Percentiles rank a stretch among this genome's conserved stretches.
These are phyloP conservation scores for Gymnoscopelus microlampas DNA, from an alignment of 2,797 vertebrate genomes.

Conservation along the genomic window DNA sequence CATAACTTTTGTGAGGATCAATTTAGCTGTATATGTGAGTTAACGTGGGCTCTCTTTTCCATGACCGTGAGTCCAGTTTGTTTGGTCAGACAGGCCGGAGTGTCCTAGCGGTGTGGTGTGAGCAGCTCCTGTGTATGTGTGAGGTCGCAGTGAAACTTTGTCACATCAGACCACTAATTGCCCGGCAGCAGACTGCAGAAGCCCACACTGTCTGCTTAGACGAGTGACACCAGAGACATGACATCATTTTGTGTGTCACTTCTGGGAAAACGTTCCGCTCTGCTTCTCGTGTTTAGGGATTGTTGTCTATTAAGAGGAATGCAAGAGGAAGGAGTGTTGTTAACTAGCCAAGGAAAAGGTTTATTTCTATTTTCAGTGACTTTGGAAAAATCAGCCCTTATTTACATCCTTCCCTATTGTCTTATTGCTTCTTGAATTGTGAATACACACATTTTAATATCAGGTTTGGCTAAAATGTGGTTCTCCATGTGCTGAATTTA, in stretches of 20 bases:
- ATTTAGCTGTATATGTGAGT: too few species aligned
- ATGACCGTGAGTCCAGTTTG: slow-evolving; percentile 41
- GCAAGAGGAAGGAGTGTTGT: neutral
- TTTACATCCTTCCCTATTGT: too few species aligned
- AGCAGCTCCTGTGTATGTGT: slow-evolving; percentile 76
- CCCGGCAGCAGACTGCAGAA: slow-evolving; percentile 60
- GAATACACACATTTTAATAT: too few species aligned
- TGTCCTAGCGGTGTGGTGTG: slow-evolving; percentile 77
- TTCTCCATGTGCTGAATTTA: too few species aligned
- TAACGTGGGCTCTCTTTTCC: neutral
- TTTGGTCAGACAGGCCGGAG: slow-evolving; percentile 70
- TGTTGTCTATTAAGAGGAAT: neutral
- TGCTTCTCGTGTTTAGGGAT: slow-evolving; percentile 10
- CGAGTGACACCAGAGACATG: slow-evolving; percentile 57
- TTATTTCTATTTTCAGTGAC: neutral
- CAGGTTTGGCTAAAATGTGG: too few species aligned
- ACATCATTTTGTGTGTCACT: slow-evolving; percentile 62
- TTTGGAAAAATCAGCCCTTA: too few species aligned
- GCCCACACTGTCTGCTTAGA: slow-evolving; percentile 54
- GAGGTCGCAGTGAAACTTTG: slow-evolving; percentile 67
- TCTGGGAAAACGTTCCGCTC: slow-evolving; percentile 31
- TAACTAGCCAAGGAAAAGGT: neutral
- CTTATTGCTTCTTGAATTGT: too few species aligned
- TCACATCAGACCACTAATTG: slow-evolving; percentile 82
- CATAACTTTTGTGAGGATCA: too few species aligned